Evolutionary conservation across 2,797 vertebrate species (phyloP).

Genomic region (Phrynocephalus forsythii): DNA sequence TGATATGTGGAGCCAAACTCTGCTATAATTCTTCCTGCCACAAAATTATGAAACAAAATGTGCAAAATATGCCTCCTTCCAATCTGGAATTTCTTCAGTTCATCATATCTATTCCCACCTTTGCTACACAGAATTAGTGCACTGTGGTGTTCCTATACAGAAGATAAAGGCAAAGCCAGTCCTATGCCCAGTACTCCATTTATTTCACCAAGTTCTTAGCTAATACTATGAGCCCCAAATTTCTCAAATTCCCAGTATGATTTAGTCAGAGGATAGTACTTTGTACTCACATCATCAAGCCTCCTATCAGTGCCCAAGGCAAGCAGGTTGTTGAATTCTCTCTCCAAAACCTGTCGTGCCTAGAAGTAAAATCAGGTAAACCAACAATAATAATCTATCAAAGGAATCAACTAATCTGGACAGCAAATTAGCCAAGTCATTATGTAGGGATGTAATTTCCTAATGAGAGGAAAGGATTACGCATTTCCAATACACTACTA

Average conservation of each 20-base stretch:
- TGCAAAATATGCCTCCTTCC: background rate
- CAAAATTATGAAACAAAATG: no score
- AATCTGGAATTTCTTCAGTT: background rate
- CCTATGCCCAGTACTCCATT: background rate
- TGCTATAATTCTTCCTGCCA: background rate
- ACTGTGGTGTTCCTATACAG: background rate
- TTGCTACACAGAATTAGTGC: background rate
- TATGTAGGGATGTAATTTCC: no score
- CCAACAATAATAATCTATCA: background rate
- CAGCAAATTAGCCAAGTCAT: background rate
- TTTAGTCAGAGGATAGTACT: background rate
- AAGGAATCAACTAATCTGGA: background rate
- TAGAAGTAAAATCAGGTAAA: slow-evolving; percentile 65
- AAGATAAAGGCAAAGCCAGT: background rate
- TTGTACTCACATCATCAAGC: slow-evolving; percentile 88
- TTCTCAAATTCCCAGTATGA: background rate
- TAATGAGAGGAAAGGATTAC: background rate
- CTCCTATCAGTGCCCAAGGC: slow-evolving; percentile 93
- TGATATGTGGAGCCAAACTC: background rate
- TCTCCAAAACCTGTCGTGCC: slow-evolving; percentile 95
- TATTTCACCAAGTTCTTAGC: slow-evolving; percentile 8
- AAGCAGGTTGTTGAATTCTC: slow-evolving; percentile 95
- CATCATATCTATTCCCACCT: background rate
- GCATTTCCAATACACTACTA: background rate
- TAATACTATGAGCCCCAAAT: slow-evolving; percentile 7